Percentiles rank a stretch among this genome's conserved stretches.
Evolutionary conservation across 2,888 invertebrate genomes (phyloP).

Genomic region (Hirtodrosophila duncani): DNA sequence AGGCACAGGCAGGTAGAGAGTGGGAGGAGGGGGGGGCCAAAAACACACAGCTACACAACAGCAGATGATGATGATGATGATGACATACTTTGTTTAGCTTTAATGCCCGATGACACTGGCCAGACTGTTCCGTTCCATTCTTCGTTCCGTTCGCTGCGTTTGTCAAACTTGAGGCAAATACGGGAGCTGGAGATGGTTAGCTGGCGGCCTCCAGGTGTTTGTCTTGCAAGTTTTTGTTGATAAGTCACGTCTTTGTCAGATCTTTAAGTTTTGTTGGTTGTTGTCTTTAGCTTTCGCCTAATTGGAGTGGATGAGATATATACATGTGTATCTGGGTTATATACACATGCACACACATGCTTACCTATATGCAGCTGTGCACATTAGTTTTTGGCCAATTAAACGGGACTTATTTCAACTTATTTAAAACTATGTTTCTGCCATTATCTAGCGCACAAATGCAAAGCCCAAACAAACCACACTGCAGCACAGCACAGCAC

Average conservation of each 20-base stretch:
- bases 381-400: conserved; percentile 54
- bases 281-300: conserved; percentile 21
- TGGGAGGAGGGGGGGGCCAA: conserved; percentile 8
- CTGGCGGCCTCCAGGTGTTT: conserved; percentile 36
- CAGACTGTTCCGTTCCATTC: no score
- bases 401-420: conserved; percentile 55
- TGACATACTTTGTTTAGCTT: conserved; percentile 49
- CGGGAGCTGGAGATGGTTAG: conserved; percentile 1
- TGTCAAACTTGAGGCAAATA: neutral
- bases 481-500: conserved; percentile 22
- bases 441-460: conserved; percentile 32
- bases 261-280: no score
- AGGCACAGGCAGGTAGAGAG: conserved; percentile 22
- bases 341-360: neutral
- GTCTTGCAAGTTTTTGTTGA: conserved; percentile 34
- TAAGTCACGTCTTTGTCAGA: conserved; percentile 60
- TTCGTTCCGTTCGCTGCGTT: no score
- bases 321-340: neutral
- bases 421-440: conserved; percentile 65
- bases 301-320: conserved; percentile 19
- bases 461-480: conserved; percentile 44
- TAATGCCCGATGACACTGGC: conserved; percentile 46
- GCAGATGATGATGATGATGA: conserved; percentile 13
- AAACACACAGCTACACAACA: conserved; percentile 13
- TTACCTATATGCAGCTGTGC: neutral